Evolutionary conservation across 2,113 vertebrate genomes (phyloP), one percentile per base, ranked within the genome.

Genomic region (Sitta europaea): DNA sequence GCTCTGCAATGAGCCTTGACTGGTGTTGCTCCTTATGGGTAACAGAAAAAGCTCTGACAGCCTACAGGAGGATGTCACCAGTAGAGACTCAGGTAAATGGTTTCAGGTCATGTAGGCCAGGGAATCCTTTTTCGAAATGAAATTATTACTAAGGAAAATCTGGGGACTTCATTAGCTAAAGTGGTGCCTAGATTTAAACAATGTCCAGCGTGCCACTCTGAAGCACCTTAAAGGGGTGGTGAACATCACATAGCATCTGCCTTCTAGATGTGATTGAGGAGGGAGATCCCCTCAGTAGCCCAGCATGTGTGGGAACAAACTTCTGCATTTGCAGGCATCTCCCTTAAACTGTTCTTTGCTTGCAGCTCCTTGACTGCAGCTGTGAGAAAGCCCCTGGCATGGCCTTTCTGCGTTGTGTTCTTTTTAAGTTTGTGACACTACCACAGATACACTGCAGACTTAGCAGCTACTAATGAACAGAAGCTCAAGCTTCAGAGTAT

Each of bases 121-220:
- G 31, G 53, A 85, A 29, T 54, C 43, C 4, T 71, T 68, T 65
- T 55, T n/a, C 1, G 2, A 55, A 48, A 14, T 28, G 3, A 50
- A 66, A 54, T 67, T 9, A 11, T 35, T 66, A 83, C 9, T 31
- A 27, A 61, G 36, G 25, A 28, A 70, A 43, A 77, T 72, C 13
- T 40, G 50, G 25, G 73, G 38, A n/a, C 11, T 73, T 47, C 5
- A 18, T 68, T 54, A 65, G 42, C 29, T 74, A 3, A 58, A 73
- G 9, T 33, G 13, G 13, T 59, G 27, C 35, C 61, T 67, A 23
- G 70, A 79, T 65, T 83, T 62, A 58, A 62, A 9, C 24, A 25
- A 19, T n/a, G 12, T 61, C 15, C 35, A 19, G 0, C 1, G 0
- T 51, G 59, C 71, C 5, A 8, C 14, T 61, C 36, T 22, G 4